Percentiles rank a stretch among this genome's conserved stretches.
phyloP scores from a whole-genome alignment of 2,888 invertebrate genomes.

The Ischnura elegans region DNA sequence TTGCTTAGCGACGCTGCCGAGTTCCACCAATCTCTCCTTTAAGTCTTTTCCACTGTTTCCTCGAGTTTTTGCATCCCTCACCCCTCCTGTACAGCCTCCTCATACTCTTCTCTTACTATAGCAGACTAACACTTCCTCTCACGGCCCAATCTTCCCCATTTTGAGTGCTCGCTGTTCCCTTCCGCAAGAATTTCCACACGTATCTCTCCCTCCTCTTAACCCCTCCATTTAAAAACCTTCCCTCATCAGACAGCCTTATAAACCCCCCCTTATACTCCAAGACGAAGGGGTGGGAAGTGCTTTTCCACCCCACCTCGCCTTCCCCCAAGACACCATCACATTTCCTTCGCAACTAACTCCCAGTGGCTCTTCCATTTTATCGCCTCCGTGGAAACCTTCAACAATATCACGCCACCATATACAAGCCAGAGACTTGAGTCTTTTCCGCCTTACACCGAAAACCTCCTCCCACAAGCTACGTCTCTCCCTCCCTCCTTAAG shows the following conservation, averaged over 20 bases:
- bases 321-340: neutral
- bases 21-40: slow-evolving; percentile 48
- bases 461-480: too few species aligned
- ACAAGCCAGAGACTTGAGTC: neutral
- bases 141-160: neutral
- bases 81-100: neutral
- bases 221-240: neutral
- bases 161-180: neutral
- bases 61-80: neutral
- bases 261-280: too few species aligned
- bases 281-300: neutral
- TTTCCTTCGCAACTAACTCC: slow-evolving; percentile 59
- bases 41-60: slow-evolving; percentile 20
- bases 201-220: neutral
- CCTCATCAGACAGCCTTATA: neutral
- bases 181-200: neutral
- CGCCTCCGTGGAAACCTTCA: slow-evolving; percentile 50
- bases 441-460: too few species aligned
- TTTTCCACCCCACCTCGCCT: neutral
- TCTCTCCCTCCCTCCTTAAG: too few species aligned
- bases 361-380: slow-evolving; percentile 45
- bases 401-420: slow-evolving; percentile 49
- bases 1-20: neutral
- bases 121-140: neutral
- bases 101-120: neutral